Percentiles rank a stretch among this genome's conserved stretches.
phyloP scores from a whole-genome alignment of 1,140 invertebrate genomes.

The Drosophila tropicalis region DNA sequence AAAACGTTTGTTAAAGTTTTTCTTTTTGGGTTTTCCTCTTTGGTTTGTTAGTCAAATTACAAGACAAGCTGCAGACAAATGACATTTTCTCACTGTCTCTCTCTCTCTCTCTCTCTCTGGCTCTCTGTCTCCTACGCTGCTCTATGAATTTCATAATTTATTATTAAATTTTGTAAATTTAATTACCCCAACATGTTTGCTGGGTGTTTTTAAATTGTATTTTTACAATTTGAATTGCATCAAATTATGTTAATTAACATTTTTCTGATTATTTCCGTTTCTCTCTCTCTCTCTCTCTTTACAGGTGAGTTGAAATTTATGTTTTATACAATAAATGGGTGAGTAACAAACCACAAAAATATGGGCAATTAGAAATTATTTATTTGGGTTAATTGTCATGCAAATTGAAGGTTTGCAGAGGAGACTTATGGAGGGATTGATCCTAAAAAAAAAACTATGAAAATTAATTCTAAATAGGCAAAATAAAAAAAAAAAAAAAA shows the following conservation, averaged over 20 bases:
- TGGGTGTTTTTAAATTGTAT: conserved; percentile 5
- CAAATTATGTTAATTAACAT: conserved; percentile 45
- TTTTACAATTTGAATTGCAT: not conserved
- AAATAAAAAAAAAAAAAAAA: no score
- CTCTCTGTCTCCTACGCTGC: not conserved
- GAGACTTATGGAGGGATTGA: no score
- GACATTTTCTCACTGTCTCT: conserved; percentile 2
- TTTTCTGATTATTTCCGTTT: conserved; percentile 28
- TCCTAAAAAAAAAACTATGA: no score
- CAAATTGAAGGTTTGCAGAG: no score
- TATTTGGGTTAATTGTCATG: no score
- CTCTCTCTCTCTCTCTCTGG: conserved; percentile 3
- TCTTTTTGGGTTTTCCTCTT: not conserved
- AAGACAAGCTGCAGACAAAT: conserved; percentile 20
- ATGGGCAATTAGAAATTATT: no score
- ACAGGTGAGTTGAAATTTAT: conserved; percentile 57
- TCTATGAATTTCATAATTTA: conserved; percentile 16
- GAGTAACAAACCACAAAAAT: conserved; percentile 11
- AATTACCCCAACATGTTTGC: conserved; percentile 46
- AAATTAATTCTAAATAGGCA: not conserved
- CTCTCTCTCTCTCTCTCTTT: conserved; percentile 40
- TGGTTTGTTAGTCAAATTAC: conserved; percentile 26
- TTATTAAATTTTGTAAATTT: conserved; percentile 58
- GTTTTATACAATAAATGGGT: conserved; percentile 13
- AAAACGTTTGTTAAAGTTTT: not conserved